These are phyloP conservation scores for Octomys mimax DNA, from an alignment of 2,797 vertebrate species.

Conservation along the genomic window DNA sequence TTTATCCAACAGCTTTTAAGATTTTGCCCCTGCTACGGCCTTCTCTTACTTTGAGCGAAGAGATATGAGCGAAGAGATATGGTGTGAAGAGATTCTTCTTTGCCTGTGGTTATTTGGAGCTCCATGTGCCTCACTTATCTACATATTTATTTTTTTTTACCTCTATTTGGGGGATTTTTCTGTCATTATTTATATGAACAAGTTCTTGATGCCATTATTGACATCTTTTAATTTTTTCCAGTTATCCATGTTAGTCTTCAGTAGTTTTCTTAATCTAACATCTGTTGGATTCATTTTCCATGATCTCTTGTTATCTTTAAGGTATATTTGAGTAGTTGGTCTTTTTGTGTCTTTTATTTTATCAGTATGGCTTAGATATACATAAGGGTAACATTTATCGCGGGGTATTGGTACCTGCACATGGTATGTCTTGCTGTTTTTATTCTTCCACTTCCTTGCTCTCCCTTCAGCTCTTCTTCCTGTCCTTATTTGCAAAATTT, in stretches of 20 bases:
- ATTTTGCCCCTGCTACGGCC: background rate
- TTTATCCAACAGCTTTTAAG: background rate
- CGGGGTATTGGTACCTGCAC: too few species aligned
- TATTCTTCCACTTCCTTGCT: too few species aligned
- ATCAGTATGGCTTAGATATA: too few species aligned
- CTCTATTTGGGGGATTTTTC: background rate
- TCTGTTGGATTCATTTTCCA: background rate
- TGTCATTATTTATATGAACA: background rate
- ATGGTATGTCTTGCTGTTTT: too few species aligned
- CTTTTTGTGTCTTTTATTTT: background rate
- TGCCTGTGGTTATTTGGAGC: background rate
- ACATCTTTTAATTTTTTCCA: background rate
- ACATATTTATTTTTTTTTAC: background rate
- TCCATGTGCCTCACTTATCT: background rate
- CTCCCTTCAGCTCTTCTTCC: too few species aligned
- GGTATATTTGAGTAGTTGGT: background rate
- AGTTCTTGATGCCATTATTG: background rate
- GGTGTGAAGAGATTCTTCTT: background rate
- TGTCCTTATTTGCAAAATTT: too few species aligned
- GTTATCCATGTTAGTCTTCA: background rate
- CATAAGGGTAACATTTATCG: too few species aligned
- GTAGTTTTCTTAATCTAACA: background rate
- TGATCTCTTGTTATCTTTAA: background rate
- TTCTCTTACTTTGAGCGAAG: background rate
- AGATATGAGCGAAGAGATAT: background rate